Conservation (phyloP, 2,113 vertebrate species). For the Microtus montanus region DNA sequence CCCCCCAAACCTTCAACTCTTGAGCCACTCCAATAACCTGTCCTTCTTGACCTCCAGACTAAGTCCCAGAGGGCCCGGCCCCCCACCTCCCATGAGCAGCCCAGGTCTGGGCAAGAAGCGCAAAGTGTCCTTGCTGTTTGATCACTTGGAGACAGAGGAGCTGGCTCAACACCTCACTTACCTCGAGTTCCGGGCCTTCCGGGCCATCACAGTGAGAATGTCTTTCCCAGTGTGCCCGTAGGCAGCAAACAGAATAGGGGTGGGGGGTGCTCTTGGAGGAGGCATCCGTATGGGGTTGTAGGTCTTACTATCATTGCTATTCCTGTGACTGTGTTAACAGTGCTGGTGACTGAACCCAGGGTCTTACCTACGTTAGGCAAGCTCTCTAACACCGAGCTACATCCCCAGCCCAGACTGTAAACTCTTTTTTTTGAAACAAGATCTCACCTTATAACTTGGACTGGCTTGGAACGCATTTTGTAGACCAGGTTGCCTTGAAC, state of each 20-base stretch:
- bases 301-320: not conserved
- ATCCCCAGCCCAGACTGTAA: not conserved
- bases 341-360: not conserved
- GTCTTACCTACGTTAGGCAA: not conserved
- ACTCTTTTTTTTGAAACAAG: not conserved
- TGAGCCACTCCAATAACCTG: not conserved
- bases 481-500: not conserved
- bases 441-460: not conserved
- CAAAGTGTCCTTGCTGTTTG: conserved; percentile 95
- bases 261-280: not conserved
- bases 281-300: not conserved
- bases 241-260: not conserved
- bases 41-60: conserved; percentile 59
- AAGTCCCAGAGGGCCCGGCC: conserved; percentile 69
- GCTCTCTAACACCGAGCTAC: not conserved
- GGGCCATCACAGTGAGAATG: conserved; percentile 89
- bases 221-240: too few relatives aligned
- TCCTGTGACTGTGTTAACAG: not conserved
- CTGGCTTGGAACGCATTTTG: not conserved
- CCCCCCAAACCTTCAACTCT: not conserved
- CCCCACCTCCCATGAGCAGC: conserved; percentile 81
- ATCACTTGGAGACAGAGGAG: conserved; percentile 92
- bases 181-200: conserved; percentile 94
- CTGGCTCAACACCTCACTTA: conserved; percentile 94
- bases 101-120: conserved; percentile 92